Base-by-base conservation (phyloP, 1,140 invertebrate species). In the Drosophila ananassae region DNA sequence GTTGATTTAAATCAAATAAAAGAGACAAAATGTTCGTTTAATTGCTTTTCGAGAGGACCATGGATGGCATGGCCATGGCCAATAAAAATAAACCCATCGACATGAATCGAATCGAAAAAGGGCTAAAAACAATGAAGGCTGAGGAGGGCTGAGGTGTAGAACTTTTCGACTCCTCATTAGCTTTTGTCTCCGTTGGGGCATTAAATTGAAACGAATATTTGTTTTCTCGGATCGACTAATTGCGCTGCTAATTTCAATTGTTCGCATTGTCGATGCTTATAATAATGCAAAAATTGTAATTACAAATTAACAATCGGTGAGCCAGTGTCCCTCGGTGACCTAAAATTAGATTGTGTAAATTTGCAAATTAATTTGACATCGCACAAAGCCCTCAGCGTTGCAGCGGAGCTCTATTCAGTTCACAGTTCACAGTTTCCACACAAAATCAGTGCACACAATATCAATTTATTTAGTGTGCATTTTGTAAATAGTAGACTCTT, bases 171-270 rank as follows among this genome's bases (percentile, higher is more conserved):
- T 58, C 59, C 74, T 87, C 82, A 87, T 87, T 87, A 87, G 74
- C 74, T 69, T 76, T 68, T 89, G 64, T 87, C 79, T 77, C 71
- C 59, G 44, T 61, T 58, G 54, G 39, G 52, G 59, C 61, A 30
- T 66, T 32, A 32, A 72, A 55, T 55, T 41, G 44, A 28, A 47
- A 46, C 12, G 48, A 48, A 60, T 63, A 52, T 44, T 63, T 58
- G 57, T 71, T 83, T 67, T 50, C 62, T 64, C 54, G 55, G 71
- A 72, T 81, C 77, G 79, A 89, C 75, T 89, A 89, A 89, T 89
- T 89, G 79, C 83, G 62, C 72, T 77, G 79, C 83, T 89, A 89
- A 89, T 89, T 89, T 89, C 83, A 82, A 89, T 89, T 89, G 83
- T 87, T 89, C 69, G 67, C 66, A 76, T 75, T 71, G 77, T 75